phyloP scores from a whole-genome alignment of 2,797 vertebrate species.

The Carduelis carduelis region DNA sequence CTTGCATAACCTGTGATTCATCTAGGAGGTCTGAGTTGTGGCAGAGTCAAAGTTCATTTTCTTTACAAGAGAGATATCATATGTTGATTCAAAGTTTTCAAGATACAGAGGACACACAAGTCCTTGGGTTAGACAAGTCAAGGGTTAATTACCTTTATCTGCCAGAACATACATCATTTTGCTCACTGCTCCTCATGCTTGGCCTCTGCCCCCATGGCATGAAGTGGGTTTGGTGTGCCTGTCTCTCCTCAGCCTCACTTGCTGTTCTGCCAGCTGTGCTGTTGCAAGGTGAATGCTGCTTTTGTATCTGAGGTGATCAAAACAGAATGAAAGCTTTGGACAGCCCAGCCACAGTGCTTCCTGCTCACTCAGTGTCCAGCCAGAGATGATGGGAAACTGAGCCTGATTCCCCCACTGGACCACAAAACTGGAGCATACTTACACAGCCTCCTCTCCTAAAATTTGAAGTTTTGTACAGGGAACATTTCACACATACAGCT shows the following conservation, averaged over 20 bases:
- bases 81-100: not conserved
- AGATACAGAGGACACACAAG: not conserved
- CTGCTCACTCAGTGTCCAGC: not conserved
- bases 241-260: not conserved
- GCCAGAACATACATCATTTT: not conserved
- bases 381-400: not conserved
- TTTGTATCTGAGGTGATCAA: not conserved
- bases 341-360: not conserved
- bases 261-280: not conserved
- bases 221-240: not conserved
- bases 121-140: not conserved
- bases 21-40: not conserved
- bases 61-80: not conserved
- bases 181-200: not conserved
- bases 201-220: not conserved
- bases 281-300: not conserved
- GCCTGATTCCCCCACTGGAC: not conserved
- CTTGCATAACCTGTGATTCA: not conserved
- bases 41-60: not conserved
- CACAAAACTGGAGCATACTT: not conserved
- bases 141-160: not conserved
- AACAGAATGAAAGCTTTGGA: not conserved
- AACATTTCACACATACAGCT: not conserved
- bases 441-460: not conserved
- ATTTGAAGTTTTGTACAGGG: not conserved